A percentile compares a stretch with the other conserved stretches of the same genome.
Conservation (phyloP, 2,113 vertebrate species). For the Irena cyanogastra region DNA sequence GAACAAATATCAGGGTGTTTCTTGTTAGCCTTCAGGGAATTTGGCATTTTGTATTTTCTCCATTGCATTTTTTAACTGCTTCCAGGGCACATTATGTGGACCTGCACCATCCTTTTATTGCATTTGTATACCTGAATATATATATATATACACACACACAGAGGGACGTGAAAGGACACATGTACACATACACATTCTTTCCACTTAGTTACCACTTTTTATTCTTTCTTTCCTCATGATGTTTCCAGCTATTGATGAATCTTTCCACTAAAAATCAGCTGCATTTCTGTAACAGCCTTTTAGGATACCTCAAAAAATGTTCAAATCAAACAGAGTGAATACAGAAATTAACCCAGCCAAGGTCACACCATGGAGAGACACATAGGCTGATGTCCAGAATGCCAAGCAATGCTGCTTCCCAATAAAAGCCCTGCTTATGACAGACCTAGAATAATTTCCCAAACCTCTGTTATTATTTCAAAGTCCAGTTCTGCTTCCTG, state of each 20-base stretch:
- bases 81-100: background rate
- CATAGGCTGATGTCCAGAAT: background rate
- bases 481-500: background rate
- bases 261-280: background rate
- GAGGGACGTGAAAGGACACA: background rate
- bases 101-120: background rate
- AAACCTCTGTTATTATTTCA: background rate
- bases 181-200: background rate
- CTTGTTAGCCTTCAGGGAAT: background rate
- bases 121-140: background rate
- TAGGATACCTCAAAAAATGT: background rate
- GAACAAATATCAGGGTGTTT: background rate
- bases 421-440: background rate
- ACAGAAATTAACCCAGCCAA: background rate
- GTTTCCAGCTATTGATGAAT: background rate
- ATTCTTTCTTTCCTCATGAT: background rate
- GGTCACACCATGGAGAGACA: background rate
- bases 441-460: background rate
- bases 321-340: background rate
- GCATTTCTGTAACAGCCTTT: background rate
- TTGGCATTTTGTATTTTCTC: background rate
- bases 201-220: background rate
- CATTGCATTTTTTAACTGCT: background rate
- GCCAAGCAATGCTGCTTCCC: background rate
- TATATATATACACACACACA: rapidly evolving